Conservation (phyloP, 2,797 vertebrate species). For the Falco concolor region DNA sequence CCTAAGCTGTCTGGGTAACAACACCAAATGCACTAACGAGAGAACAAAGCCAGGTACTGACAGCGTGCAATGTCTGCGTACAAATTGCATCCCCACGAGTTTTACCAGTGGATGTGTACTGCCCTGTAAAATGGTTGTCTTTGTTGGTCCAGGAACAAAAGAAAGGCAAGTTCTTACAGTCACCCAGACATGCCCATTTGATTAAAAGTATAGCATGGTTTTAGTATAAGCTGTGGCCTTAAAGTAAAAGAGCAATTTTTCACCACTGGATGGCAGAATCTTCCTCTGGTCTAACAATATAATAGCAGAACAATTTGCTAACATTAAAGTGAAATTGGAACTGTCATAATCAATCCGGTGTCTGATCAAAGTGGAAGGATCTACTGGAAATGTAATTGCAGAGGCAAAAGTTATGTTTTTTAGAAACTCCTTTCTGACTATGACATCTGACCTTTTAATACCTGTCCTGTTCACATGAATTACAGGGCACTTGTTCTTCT, state of each 20-base stretch:
- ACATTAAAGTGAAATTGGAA: slow-evolving; percentile 23
- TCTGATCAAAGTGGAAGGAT: slow-evolving; percentile 14
- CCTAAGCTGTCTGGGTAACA: background rate
- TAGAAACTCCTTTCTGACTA: background rate
- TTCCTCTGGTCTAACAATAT: slow-evolving; percentile 12
- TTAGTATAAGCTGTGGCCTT: background rate
- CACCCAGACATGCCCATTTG: background rate
- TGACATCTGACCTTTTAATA: slow-evolving; percentile 9
- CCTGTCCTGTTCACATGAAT: background rate
- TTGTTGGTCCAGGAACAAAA: background rate
- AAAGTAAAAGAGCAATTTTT: background rate
- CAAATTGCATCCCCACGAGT: background rate
- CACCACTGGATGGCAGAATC: slow-evolving; percentile 64
- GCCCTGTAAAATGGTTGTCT: background rate
- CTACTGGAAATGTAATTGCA: slow-evolving; percentile 20
- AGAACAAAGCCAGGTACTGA: background rate
- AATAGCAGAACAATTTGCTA: background rate
- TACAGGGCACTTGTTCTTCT: background rate
- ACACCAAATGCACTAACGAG: rapidly evolving
- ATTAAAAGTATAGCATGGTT: background rate
- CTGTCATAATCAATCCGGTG: background rate
- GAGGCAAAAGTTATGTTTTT: slow-evolving; percentile 1
- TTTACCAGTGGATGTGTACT: background rate
- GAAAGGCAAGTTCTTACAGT: background rate
- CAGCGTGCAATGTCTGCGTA: rapidly evolving